Conservation (phyloP, 2,888 invertebrate genomes). For the Lamellibrachia satsuma region DNA sequence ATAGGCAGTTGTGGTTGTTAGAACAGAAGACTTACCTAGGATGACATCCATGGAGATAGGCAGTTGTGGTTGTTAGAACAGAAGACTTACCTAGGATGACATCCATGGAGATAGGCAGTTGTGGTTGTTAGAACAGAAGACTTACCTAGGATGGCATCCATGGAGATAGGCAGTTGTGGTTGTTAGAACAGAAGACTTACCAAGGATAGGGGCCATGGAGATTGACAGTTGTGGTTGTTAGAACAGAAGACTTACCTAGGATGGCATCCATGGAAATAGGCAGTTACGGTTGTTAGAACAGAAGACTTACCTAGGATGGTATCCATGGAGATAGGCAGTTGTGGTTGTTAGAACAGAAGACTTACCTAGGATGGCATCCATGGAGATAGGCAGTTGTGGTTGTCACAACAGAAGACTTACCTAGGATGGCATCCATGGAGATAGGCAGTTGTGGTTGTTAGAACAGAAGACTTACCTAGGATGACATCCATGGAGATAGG, state of each 20-base stretch:
- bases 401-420: slow-evolving; percentile 34
- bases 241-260: not conserved
- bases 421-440: slow-evolving; percentile 78
- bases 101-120: too few species aligned
- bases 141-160: slow-evolving; percentile 73
- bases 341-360: slow-evolving; percentile 67
- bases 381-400: slow-evolving; percentile 86
- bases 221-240: too few species aligned
- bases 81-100: too few species aligned
- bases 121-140: not conserved
- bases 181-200: slow-evolving; percentile 32
- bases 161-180: slow-evolving; percentile 86
- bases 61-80: too few species aligned
- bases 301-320: too few species aligned
- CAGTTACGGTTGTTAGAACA: slow-evolving; percentile 72
- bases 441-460: slow-evolving; percentile 80
- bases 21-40: not conserved
- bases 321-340: slow-evolving; percentile 92
- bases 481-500: slow-evolving; percentile 87
- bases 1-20: too few species aligned
- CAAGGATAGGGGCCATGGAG: too few species aligned
- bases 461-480: too few species aligned
- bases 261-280: slow-evolving; percentile 88
- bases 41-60: not conserved
- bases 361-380: slow-evolving; percentile 72